Evolutionary conservation across 1,140 invertebrate species (phyloP).

Genomic region (Dryas iulia): DNA sequence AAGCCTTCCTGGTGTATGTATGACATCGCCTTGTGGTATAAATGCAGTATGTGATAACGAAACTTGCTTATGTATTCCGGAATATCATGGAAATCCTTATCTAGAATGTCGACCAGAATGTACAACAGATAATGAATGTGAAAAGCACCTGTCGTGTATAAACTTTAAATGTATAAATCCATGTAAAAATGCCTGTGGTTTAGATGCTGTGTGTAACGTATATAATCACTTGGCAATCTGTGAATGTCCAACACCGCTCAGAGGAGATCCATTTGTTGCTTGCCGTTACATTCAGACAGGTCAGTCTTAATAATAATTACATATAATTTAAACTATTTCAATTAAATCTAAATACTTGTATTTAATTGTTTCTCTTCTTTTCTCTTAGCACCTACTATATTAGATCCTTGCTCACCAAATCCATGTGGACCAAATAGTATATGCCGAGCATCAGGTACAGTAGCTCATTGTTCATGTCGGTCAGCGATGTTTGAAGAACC

Average conservation of each 20-base stretch:
- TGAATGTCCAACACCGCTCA: constrained; percentile 81
- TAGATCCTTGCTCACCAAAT: constrained; percentile 86
- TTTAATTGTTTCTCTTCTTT: neutral
- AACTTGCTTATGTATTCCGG: constrained; percentile 82
- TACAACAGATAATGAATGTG: constrained; percentile 87
- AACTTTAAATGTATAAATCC: constrained; percentile 91
- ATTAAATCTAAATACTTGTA: neutral
- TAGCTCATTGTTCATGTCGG: constrained; percentile 85
- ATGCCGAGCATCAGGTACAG: constrained; percentile 83
- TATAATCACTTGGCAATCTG: constrained; percentile 86
- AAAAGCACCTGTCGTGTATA: constrained; percentile 88
- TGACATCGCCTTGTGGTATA: constrained; percentile 86
- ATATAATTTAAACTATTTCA: neutral
- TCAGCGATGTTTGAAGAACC: constrained; percentile 84
- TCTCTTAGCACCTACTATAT: constrained; percentile 68
- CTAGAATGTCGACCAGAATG: constrained; percentile 86
- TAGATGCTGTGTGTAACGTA: constrained; percentile 81
- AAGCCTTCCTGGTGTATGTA: constrained; percentile 78
- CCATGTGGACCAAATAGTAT: constrained; percentile 88
- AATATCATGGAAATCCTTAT: constrained; percentile 83
- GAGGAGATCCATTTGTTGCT: constrained; percentile 84
- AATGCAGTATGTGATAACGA: constrained; percentile 87
- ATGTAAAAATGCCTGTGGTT: constrained; percentile 87
- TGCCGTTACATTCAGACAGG: constrained; percentile 79
- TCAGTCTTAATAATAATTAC: constrained; percentile 42